These are phyloP conservation scores for Hyla sarda DNA, from an alignment of 2,113 vertebrate genomes.

Conservation along the genomic window DNA sequence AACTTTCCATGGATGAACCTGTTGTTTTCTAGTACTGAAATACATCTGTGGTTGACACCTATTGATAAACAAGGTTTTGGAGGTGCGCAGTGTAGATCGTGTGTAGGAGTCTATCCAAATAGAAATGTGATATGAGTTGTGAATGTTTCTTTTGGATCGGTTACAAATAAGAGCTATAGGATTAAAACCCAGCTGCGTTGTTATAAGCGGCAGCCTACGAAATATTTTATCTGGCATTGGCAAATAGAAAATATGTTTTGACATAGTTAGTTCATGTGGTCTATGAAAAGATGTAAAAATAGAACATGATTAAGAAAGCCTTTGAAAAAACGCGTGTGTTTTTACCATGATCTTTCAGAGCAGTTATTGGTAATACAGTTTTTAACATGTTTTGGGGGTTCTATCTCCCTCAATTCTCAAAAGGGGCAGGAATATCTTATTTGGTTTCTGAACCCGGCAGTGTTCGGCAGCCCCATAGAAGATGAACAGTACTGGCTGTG, in stretches of 20 bases:
- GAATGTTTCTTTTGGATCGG: not conserved
- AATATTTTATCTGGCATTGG: conserved; percentile 1
- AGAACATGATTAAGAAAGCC: conserved; percentile 6
- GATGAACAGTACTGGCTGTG: no score
- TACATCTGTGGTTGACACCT: not conserved
- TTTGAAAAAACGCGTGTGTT: no score
- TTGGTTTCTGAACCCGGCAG: no score
- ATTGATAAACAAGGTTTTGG: not conserved
- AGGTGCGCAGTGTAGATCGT: not conserved
- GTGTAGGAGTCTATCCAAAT: conserved; percentile 37
- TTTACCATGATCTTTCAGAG: no score
- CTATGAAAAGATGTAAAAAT: conserved; percentile 18
- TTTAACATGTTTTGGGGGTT: no score
- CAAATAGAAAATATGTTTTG: conserved; percentile 15
- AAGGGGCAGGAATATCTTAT: no score
- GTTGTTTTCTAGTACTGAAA: no score
- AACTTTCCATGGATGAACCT: no score
- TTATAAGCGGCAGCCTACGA: not conserved
- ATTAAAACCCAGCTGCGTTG: not conserved
- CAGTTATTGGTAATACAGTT: no score
- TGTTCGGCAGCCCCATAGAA: no score
- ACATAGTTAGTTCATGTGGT: not conserved
- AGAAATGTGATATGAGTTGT: not conserved
- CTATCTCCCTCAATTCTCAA: no score
- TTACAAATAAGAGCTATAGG: not conserved